Evolutionary conservation across 1,140 invertebrate species (phyloP).

Genomic region (Drosophila mojavensis): DNA sequence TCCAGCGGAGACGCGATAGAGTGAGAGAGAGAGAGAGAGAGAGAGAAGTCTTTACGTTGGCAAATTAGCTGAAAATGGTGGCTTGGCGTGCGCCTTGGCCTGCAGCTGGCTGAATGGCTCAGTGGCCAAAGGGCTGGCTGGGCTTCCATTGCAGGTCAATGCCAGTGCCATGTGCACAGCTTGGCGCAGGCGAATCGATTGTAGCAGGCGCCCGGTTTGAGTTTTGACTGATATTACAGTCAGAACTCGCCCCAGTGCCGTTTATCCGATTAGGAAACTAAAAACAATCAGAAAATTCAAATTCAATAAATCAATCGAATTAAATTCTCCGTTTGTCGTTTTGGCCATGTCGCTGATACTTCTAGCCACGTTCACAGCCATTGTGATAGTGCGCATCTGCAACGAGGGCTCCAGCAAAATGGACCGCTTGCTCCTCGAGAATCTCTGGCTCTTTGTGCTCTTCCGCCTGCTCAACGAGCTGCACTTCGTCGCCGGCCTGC

Average conservation of each 20-base stretch:
- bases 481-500: not conserved
- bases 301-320: not conserved
- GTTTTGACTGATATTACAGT: not conserved
- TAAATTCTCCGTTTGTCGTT: not conserved
- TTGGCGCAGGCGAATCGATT: constrained; percentile 27
- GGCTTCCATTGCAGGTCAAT: constrained; percentile 64
- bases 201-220: constrained; percentile 13
- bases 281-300: too few relatives aligned
- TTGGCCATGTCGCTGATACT: constrained; percentile 14
- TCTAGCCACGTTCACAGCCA: constrained; percentile 2
- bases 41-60: constrained; percentile 38
- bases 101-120: not conserved
- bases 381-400: constrained; percentile 8
- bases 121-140: not conserved
- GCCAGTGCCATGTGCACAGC: constrained; percentile 58
- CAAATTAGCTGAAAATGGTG: constrained; percentile 73
- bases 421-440: constrained; percentile 12
- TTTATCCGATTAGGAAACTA: not conserved
- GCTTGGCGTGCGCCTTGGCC: constrained; percentile 50
- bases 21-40: too few relatives aligned
- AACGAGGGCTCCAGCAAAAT: constrained; percentile 6
- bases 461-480: constrained; percentile 7
- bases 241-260: not conserved
- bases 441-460: constrained; percentile 11
- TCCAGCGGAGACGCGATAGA: not conserved